These are phyloP conservation scores for Accipiter virgatus DNA, from an alignment of 2,113 vertebrate species.

Conservation along the genomic window DNA sequence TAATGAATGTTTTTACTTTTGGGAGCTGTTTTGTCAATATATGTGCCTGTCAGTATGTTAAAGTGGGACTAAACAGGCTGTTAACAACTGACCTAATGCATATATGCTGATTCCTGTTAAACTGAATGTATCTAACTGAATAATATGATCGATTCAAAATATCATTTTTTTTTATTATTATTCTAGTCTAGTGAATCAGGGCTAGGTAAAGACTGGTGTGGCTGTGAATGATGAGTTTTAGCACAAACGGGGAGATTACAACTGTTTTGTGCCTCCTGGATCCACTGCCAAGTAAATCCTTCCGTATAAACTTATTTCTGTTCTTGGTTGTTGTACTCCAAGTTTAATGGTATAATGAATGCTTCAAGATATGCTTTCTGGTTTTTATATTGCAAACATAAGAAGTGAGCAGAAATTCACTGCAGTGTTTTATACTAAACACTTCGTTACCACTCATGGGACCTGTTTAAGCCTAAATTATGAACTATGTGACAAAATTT, in stretches of 20 bases:
- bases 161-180: neutral
- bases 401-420: neutral
- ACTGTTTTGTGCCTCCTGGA: neutral
- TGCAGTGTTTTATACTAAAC: neutral
- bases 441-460: neutral
- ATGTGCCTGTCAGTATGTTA: neutral
- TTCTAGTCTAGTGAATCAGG: neutral
- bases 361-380: neutral
- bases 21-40: neutral
- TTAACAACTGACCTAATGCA: neutral
- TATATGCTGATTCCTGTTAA: neutral
- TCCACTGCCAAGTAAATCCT: neutral
- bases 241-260: neutral
- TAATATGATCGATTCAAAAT: neutral
- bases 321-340: neutral
- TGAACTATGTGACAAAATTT: neutral
- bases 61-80: neutral
- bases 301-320: neutral
- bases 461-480: neutral
- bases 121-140: neutral
- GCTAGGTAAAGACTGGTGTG: neutral
- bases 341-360: neutral
- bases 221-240: neutral
- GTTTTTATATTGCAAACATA: neutral
- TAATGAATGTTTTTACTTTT: neutral